These are phyloP conservation scores for Zelleria hepariella DNA, from an alignment of 2,888 invertebrate genomes.

Conservation along the genomic window DNA sequence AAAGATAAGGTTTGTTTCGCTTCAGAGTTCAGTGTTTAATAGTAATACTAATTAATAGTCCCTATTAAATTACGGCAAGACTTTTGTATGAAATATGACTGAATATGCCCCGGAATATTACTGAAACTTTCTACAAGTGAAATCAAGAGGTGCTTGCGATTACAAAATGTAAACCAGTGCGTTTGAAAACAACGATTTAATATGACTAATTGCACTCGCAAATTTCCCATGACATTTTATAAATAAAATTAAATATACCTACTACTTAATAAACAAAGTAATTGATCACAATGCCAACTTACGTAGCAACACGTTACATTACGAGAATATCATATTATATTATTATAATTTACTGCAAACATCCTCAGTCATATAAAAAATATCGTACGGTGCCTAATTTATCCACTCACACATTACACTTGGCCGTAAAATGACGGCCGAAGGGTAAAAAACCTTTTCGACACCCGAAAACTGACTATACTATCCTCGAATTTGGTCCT, in stretches of 20 bases:
- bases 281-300: conserved; percentile 37
- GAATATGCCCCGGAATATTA: no score
- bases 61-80: no score
- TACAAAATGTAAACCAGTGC: conserved; percentile 11
- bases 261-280: conserved; percentile 45
- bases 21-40: no score
- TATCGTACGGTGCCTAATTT: background rate
- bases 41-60: no score
- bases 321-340: background rate
- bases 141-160: no score
- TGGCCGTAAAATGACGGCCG: background rate
- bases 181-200: conserved; percentile 42
- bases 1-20: no score
- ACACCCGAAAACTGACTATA: background rate
- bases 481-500: background rate
- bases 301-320: conserved; percentile 23
- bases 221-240: conserved; percentile 51
- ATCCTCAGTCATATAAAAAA: background rate
- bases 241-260: conserved; percentile 10
- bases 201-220: conserved; percentile 53
- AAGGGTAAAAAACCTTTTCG: background rate
- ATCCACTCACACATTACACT: conserved; percentile 7
- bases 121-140: no score
- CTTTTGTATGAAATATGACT: no score
- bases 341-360: background rate